phyloP scores from a whole-genome alignment of 1,140 invertebrate species.

The Tetramorium alpestre region DNA sequence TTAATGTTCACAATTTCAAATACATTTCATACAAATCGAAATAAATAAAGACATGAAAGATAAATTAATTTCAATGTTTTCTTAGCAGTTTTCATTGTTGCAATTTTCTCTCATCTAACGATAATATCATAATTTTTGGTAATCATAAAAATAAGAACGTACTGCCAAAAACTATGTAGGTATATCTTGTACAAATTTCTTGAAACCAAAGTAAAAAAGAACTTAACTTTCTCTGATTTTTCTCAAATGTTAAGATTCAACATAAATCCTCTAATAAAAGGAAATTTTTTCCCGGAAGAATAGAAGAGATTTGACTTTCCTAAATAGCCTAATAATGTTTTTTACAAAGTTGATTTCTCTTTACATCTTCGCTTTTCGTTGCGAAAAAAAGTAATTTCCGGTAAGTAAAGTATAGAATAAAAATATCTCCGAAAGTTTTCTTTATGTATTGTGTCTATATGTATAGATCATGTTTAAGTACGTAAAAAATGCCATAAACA shows the following conservation, averaged over 20 bases:
- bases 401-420: no score
- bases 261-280: background rate
- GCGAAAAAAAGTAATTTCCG: background rate
- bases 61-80: background rate
- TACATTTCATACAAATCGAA: background rate
- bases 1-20: background rate
- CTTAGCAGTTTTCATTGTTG: background rate
- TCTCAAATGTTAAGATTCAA: background rate
- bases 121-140: background rate
- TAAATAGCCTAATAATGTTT: background rate
- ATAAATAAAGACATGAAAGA: background rate
- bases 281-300: background rate
- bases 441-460: background rate
- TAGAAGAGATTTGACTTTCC: background rate
- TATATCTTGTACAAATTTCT: background rate
- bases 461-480: background rate
- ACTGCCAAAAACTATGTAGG: background rate
- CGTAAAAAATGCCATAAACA: background rate
- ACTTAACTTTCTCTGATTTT: background rate
- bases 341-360: no score
- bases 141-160: background rate
- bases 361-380: background rate
- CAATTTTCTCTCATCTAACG: background rate
- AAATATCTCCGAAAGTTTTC: background rate
- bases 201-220: background rate